Conservation (phyloP, 2,888 invertebrate species). For the Watsonalla binaria region DNA sequence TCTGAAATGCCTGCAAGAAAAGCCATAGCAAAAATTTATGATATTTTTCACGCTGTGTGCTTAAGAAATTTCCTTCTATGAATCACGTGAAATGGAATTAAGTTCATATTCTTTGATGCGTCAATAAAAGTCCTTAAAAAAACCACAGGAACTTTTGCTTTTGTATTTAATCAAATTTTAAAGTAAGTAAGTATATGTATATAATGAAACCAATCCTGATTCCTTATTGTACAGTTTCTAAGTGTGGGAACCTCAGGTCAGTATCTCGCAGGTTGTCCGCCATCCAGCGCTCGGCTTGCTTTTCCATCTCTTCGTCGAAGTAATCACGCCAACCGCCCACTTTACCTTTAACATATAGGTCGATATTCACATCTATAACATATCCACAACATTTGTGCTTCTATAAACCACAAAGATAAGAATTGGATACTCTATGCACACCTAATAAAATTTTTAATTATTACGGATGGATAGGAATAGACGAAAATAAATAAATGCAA, state of each 20-base stretch:
- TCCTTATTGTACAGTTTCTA: neutral
- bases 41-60: too few species aligned
- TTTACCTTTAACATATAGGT: neutral
- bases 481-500: neutral
- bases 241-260: constrained; percentile 71
- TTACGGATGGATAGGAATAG: neutral
- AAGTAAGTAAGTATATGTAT: too few species aligned
- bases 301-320: constrained; percentile 80
- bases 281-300: constrained; percentile 82
- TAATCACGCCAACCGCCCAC: constrained; percentile 78
- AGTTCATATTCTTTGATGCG: too few species aligned
- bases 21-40: too few species aligned
- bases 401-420: neutral
- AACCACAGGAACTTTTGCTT: too few species aligned
- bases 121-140: too few species aligned
- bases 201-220: too few species aligned
- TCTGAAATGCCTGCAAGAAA: too few species aligned
- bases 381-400: neutral
- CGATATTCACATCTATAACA: neutral
- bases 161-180: too few species aligned
- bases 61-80: too few species aligned
- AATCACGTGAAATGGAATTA: too few species aligned
- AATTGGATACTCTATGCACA: neutral
- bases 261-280: constrained; percentile 73
- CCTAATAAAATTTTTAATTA: too few species aligned